Conservation (phyloP, 2,888 invertebrate genomes). For the Autographa gamma region DNA sequence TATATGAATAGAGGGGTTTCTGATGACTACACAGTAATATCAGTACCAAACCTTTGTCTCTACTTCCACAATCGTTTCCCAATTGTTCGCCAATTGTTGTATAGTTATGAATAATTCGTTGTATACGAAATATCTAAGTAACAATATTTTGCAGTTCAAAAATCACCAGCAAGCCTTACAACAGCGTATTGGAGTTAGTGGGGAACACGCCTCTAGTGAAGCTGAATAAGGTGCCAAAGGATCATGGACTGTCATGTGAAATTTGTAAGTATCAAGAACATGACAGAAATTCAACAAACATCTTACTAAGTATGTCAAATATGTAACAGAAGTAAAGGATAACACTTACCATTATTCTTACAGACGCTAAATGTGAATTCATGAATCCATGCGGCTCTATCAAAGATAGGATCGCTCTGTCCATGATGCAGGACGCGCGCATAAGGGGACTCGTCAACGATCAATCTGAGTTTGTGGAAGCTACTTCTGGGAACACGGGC, state of each 20-base stretch:
- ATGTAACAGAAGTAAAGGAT: too few relatives aligned
- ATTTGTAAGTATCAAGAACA: constrained; percentile 90
- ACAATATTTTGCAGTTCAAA: constrained; percentile 25
- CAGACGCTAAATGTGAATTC: constrained; percentile 98
- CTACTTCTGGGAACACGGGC: constrained; percentile 95
- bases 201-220: constrained; percentile 94
- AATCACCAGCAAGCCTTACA: constrained; percentile 44
- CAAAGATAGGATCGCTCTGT: constrained; percentile 95
- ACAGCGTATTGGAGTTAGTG: constrained; percentile 88
- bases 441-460: constrained; percentile 93
- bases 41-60: too few relatives aligned
- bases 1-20: too few relatives aligned
- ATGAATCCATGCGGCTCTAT: constrained; percentile 98
- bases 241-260: constrained; percentile 93
- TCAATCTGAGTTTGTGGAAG: constrained; percentile 95
- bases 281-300: too few relatives aligned
- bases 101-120: too few relatives aligned
- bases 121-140: background rate
- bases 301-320: too few relatives aligned
- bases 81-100: too few relatives aligned
- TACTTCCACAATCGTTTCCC: too few relatives aligned
- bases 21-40: too few relatives aligned
- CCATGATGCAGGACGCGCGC: constrained; percentile 98
- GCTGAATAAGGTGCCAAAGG: constrained; percentile 92
- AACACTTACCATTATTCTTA: constrained; percentile 17